Evolutionary conservation across 2,797 vertebrate genomes (phyloP), one percentile per base, ranked within the genome.

Genomic region (Novumbra hubbsi): DNA sequence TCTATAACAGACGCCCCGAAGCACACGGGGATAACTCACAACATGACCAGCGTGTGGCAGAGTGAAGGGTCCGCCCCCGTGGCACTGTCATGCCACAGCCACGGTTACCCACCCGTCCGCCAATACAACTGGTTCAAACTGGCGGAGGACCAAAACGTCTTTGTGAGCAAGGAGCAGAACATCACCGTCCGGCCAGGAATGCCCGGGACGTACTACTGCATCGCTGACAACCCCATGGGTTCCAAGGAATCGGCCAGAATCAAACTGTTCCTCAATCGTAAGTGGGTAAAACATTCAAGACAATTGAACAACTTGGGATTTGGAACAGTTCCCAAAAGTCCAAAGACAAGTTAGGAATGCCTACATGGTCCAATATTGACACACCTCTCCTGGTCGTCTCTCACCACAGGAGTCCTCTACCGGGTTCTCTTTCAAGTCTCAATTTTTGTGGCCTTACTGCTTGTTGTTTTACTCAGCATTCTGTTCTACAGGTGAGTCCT

Each of bases 141-240:
- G 49, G 63, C 0, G 1, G 5, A 71, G 0, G 57, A 30, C 0
- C 0, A 0, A 0, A 0, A 63, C 3, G 0, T 0, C 1, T 0
- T 1, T 41, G 3, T 87, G 12, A 11, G 0, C 0, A 0, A 0
- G 0, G 0, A 0, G 0, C 80, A 71, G 78, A 86, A 17, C 67
- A 19, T 75, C 76, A 90, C 66, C 0, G 87, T 91, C 48, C 3
- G 5, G 24, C 88, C 90, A 62, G 0, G 87, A 8, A 0, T 83
- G 0, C 76, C 86, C 0, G 92, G 88, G 69, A 30, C 1, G 2
- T 91, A 91, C 77, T 90, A 88, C 82, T 93, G 92, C 73, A 0
- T 5, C 0, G 89, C 87, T 17, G 0, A 0, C 16, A 93, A 93
- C 65, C 12, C 24, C 0, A 63, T 90, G 0, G 62, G 32, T 17